Conservation (phyloP, 2,797 vertebrate species). For the Nyctalus aviator region DNA sequence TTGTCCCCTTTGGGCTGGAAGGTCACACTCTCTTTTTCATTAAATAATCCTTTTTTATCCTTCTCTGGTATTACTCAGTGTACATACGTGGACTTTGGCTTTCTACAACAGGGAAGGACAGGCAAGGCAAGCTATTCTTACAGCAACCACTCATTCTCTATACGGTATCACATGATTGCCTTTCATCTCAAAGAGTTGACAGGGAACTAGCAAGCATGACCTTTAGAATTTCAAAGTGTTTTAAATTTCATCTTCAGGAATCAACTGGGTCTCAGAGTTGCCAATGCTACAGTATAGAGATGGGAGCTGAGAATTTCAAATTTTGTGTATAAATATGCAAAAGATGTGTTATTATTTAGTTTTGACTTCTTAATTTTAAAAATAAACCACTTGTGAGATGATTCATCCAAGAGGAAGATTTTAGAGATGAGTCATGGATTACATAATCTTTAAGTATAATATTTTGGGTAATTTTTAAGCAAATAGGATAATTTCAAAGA, state of each 20-base stretch:
- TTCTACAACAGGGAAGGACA: background rate
- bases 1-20: background rate
- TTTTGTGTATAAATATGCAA: conserved; percentile 35
- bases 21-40: background rate
- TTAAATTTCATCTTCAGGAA: background rate
- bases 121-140: background rate
- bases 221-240: background rate
- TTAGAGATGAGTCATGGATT: background rate
- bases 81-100: background rate
- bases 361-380: conserved; percentile 26
- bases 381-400: conserved; percentile 16
- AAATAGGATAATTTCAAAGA: conserved; percentile 69
- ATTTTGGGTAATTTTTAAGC: conserved; percentile 66
- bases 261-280: background rate
- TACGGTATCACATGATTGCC: background rate
- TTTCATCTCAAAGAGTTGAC: background rate
- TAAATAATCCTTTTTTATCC: background rate
- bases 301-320: conserved; percentile 12
- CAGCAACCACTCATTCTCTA: background rate
- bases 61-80: background rate
- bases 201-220: background rate
- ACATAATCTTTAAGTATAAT: conserved; percentile 37
- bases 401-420: conserved; percentile 57
- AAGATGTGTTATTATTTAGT: conserved; percentile 55
- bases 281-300: background rate